Base-by-base conservation (phyloP, 1,140 invertebrate genomes). In the Drosophila littoralis region DNA sequence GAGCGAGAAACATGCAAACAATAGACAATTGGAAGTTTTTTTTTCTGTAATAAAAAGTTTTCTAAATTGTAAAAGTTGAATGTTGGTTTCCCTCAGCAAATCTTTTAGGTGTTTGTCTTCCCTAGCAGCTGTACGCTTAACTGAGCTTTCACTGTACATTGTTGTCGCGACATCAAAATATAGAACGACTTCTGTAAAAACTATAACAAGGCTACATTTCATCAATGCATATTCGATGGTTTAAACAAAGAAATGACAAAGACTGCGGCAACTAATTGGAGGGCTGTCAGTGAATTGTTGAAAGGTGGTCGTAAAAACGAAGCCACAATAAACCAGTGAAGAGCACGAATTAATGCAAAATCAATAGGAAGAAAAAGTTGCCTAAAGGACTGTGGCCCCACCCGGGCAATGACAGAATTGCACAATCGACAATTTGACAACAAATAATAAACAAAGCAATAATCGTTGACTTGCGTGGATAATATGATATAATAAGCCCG, bases 381-480 rank as follows among this genome's bases (percentile, higher is more conserved):
- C 4, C 22, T 28, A 28, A 28, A 28, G 4, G 4, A 0, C 22
- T 28, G 22, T 28, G 4, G 22, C 22, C 22, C 22, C 22, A 28
- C 22, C 22, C 22, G 0, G 22, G 22, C 22, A 28, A 28, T 5
- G 22, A 35, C 6, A 17, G 35, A 58, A 46, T 58, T 51, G 48
- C 28, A 38, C 12, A 46, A 66, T 33, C 17, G 17, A 36, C 42
- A 32, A 9, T 50, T 58, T 69, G 40, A 63, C 67, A 63, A 54
- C 58, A 10, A 28, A 43, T 65, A 58, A 66, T 66, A 59, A 70
- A 63, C 58, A 70, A 46, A 15, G 57, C n/a, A 67, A 79, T 86
- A 88, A 88, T 84, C 80, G 80, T 51, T 65, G 69, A 69, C 59
- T 88, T 50, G 84, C 84, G 77, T 88, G 83, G 8, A 36, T 54